These are phyloP conservation scores for Mamestra configurata DNA, from an alignment of 1,140 invertebrate species.

Conservation along the genomic window DNA sequence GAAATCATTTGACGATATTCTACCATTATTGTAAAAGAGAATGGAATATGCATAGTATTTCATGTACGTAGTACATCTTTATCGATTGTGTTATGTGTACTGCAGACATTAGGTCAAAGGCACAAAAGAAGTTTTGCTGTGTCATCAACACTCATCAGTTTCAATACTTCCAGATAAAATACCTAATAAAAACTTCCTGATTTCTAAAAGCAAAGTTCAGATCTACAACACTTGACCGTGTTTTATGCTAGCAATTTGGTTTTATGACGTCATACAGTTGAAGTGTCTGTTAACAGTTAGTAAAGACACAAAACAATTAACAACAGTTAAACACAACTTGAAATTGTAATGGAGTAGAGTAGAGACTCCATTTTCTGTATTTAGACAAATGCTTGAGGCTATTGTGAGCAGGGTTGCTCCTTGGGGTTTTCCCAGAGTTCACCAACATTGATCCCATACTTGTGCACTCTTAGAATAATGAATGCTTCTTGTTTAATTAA, in stretches of 20 bases:
- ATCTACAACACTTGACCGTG: not conserved
- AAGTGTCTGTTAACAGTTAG: not conserved
- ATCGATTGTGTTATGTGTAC: not conserved
- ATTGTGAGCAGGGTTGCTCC: not conserved
- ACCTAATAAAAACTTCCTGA: not conserved
- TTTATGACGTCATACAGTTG: not conserved
- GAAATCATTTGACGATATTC: no score
- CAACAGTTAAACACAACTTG: not conserved
- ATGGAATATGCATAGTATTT: not conserved
- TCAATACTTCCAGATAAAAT: not conserved
- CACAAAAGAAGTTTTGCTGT: not conserved
- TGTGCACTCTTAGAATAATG: not conserved
- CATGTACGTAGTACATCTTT: not conserved
- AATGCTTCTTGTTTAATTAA: not conserved
- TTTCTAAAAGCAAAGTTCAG: not conserved
- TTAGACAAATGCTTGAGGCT: no score
- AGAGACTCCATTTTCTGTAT: no score
- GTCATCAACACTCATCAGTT: slow-evolving; percentile 12
- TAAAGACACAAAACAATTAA: not conserved
- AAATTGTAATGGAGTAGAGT: slow-evolving; percentile 6
- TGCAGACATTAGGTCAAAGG: not conserved
- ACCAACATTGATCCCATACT: not conserved
- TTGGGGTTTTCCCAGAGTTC: slow-evolving; percentile 31
- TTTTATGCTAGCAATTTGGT: not conserved
- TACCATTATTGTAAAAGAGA: not conserved